These are phyloP conservation scores for Eclectus roratus DNA, from an alignment of 2,113 vertebrate genomes.

Conservation along the genomic window DNA sequence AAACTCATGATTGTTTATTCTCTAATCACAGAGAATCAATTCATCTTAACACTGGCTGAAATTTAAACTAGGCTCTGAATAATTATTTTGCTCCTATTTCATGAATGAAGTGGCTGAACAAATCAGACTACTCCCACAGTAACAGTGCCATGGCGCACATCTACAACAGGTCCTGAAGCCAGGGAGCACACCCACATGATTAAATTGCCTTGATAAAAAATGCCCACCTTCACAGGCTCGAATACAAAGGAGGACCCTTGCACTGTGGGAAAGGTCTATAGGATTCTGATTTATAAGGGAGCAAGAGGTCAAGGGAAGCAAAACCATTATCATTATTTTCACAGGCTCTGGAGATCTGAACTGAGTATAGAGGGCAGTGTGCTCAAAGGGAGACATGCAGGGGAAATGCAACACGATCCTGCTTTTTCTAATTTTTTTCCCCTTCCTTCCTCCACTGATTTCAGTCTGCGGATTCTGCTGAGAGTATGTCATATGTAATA, in stretches of 20 bases:
- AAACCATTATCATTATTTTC: conserved; percentile 66
- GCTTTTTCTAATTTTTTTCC: neutral
- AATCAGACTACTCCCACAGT: neutral
- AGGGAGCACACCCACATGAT: neutral
- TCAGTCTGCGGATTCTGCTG: neutral
- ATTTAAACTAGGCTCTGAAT: neutral
- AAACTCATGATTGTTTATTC: neutral
- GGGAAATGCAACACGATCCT: neutral
- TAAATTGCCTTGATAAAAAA: conserved; percentile 20
- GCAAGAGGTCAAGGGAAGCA: conserved; percentile 62
- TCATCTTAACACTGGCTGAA: neutral
- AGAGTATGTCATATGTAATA: neutral
- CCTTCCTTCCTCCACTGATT: neutral
- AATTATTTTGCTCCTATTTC: neutral
- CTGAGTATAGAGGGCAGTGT: conserved; percentile 51
- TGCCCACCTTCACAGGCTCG: neutral
- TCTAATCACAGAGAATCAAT: neutral
- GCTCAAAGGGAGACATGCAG: conserved; percentile 35
- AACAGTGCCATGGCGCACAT: rapidly evolving
- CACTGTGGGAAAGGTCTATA: conserved; percentile 58
- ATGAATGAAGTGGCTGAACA: neutral
- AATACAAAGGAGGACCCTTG: neutral
- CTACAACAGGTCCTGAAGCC: neutral
- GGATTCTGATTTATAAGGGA: conserved; percentile 68
- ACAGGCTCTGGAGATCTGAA: conserved; percentile 54